Conservation (phyloP, 30 jellyfish, hydroid and myxozoan genomes). For the Sanderia malayensis region DNA sequence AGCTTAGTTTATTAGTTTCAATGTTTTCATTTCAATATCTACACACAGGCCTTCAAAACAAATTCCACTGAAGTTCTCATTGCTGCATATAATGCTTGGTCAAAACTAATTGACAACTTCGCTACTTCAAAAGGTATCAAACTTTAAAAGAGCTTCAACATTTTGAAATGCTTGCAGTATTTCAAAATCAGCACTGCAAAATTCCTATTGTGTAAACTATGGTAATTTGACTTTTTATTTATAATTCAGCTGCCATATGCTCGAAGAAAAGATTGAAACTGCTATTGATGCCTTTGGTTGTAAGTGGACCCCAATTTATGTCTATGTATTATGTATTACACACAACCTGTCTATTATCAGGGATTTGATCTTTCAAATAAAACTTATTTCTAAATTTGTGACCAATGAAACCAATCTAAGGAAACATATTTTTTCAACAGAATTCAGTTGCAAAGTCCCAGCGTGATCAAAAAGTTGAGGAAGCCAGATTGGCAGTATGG, state of each 20-base stretch:
- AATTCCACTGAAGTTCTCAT: slow-evolving; percentile 46
- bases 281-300: slow-evolving; percentile 55
- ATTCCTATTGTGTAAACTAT: too few species aligned
- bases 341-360: too few species aligned
- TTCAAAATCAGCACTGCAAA: too few species aligned
- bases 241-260: slow-evolving; percentile 21
- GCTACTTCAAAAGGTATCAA: slow-evolving; percentile 60
- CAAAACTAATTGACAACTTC: slow-evolving; percentile 64
- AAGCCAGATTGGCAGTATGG: slow-evolving; percentile 70
- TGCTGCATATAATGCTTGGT: slow-evolving; percentile 79
- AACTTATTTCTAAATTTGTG: neutral
- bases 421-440: slow-evolving; percentile 3
- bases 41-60: slow-evolving; percentile 66
- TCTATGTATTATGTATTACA: too few species aligned
- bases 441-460: slow-evolving; percentile 27
- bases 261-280: slow-evolving; percentile 53
- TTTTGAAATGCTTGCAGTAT: too few species aligned
- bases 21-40: too few species aligned
- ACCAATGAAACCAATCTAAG: neutral
- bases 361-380: neutral
- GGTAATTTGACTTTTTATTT: too few species aligned
- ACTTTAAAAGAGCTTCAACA: too few species aligned
- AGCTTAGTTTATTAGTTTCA: too few species aligned
- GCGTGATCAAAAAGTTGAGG: slow-evolving; percentile 64
- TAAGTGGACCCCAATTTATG: too few species aligned